phyloP scores from a whole-genome alignment of 2,797 vertebrate species.

The Syngnathus rostellatus region DNA sequence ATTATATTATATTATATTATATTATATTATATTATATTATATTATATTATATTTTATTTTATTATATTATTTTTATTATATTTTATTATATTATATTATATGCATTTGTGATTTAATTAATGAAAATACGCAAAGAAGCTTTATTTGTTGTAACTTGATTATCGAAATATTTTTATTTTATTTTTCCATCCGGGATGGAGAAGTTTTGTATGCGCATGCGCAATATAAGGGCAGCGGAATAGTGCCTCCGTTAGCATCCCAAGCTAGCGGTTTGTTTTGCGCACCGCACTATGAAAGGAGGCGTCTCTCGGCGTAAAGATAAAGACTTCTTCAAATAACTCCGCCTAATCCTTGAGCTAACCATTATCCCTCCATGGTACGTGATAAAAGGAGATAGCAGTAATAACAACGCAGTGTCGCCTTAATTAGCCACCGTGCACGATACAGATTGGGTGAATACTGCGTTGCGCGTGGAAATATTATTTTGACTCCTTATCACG shows the following conservation, averaged over 20 bases:
- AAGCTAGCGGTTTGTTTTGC: constrained; percentile 40
- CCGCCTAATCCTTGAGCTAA: constrained; percentile 58
- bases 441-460: constrained; percentile 21
- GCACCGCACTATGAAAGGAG: constrained; percentile 35
- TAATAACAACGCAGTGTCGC: constrained; percentile 47
- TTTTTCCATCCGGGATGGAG: not conserved
- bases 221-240: constrained; percentile 2
- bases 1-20: too few relatives aligned
- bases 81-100: too few relatives aligned
- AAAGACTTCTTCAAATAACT: constrained; percentile 51
- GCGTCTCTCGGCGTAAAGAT: constrained; percentile 38
- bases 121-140: not conserved
- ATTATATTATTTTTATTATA: too few relatives aligned
- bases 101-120: too few relatives aligned
- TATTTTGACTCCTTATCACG: constrained; percentile 3
- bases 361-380: constrained; percentile 58
- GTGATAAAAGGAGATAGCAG: constrained; percentile 49
- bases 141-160: not conserved
- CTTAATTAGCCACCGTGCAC: constrained; percentile 49
- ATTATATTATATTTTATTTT: too few relatives aligned
- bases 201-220: constrained; percentile 48
- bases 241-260: constrained; percentile 50
- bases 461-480: constrained; percentile 27
- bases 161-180: not conserved
- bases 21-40: too few relatives aligned